A percentile compares a stretch with the other conserved stretches of the same genome.
Conservation (phyloP, 2,797 vertebrate species). For the Peromyscus eremicus region DNA sequence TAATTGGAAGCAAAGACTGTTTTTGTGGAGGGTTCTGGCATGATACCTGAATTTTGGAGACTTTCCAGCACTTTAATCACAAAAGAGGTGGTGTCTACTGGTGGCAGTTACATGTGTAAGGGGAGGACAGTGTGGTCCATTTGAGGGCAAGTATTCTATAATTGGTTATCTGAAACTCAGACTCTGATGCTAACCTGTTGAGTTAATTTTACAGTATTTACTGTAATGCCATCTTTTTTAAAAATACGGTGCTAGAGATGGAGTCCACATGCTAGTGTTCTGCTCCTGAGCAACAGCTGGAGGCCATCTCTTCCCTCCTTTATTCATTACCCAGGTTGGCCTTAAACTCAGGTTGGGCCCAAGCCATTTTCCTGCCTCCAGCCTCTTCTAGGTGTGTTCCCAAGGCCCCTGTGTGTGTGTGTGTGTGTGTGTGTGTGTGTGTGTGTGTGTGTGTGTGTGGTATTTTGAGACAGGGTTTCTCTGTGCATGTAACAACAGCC, state of each 20-base stretch:
- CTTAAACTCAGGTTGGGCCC: neutral
- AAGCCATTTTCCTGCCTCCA: neutral
- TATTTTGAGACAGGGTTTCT: neutral
- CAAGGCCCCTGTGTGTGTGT: neutral
- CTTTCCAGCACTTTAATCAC: neutral
- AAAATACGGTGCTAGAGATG: neutral
- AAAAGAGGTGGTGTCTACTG: slow-evolving; percentile 13
- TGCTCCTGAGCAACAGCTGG: neutral
- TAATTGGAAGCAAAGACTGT: slow-evolving; percentile 69
- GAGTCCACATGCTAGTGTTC: neutral
- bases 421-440: neutral
- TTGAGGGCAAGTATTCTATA: neutral
- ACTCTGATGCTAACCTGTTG: neutral
- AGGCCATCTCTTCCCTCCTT: too few species aligned
- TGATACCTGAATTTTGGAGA: neutral
- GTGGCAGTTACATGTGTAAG: neutral
- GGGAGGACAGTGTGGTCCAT: neutral
- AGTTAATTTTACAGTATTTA: neutral
- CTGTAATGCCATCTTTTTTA: neutral
- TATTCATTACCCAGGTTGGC: neutral
- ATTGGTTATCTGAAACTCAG: neutral
- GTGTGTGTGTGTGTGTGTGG: neutral
- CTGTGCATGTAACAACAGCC: neutral
- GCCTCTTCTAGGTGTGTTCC: neutral
- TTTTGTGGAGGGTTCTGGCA: slow-evolving; percentile 13